Evolutionary conservation across 2,888 invertebrate genomes (phyloP).

Genomic region (Harpalus rubripes): DNA sequence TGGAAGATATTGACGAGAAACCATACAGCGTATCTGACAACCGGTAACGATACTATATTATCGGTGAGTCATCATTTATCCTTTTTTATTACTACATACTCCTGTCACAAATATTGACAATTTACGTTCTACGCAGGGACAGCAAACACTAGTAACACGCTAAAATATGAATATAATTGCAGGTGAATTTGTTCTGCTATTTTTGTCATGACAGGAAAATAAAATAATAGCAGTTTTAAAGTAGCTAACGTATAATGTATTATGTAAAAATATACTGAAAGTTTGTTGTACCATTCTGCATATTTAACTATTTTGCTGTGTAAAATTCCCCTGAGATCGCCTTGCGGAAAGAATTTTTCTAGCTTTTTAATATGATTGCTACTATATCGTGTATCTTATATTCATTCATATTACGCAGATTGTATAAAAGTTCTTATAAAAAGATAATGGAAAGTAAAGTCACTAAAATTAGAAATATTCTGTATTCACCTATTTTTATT

Average conservation of each 20-base stretch:
- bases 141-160: background rate
- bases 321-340: background rate
- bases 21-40: background rate
- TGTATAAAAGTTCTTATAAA: too few relatives aligned
- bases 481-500: too few relatives aligned
- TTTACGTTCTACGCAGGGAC: background rate
- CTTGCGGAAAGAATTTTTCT: conserved; percentile 4
- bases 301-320: conserved; percentile 12
- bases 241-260: background rate
- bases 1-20: conserved; percentile 29
- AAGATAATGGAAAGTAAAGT: too few relatives aligned
- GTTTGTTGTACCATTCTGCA: conserved; percentile 19
- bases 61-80: background rate
- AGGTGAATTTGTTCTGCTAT: background rate
- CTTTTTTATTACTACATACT: background rate
- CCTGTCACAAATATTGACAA: conserved; percentile 2
- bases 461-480: too few relatives aligned
- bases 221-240: background rate
- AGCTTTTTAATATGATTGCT: background rate
- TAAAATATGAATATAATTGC: background rate
- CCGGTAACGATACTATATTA: background rate
- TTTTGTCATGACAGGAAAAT: background rate
- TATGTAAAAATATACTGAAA: conserved; percentile 31
- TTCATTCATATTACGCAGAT: background rate
- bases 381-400: background rate